Evolutionary conservation across 1,140 invertebrate species (phyloP), one percentile per base, ranked within the genome.

Genomic region (Anastrepha ludens): DNA sequence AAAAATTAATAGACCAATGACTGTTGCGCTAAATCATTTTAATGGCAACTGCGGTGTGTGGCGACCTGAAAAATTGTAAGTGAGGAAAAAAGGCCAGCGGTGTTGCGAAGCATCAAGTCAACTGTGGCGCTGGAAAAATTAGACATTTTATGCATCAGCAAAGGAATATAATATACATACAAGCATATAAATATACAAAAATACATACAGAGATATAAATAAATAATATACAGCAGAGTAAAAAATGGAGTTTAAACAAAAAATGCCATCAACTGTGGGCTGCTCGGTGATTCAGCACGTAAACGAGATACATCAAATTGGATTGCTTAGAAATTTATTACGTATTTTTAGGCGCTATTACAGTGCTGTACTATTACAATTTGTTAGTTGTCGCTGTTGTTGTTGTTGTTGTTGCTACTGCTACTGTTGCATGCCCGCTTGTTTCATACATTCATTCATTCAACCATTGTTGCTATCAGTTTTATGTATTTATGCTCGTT

Each of bases 241-340:
- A n/a, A 67, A 7, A 39, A 5, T 17, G 17, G 44, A 74, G 41
- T 65, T n/a, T 65, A 13, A 13, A 39, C 29, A 78, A 78, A 50
- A 78, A 78, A 20, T 81, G 44, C 74, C 74, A 50, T 81, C 74
- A 81, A 81, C 74, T 81, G 74, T 81, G 7, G 15, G 74, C 74
- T 20, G 47, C 9, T 62, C 86, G 62, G 41, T 85, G 89, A 39
- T 70, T 88, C 78, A 70, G 85, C 85, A 17, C 78, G 90, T 91
- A 89, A 91, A 90, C 91, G 91, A 91, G 90, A 91, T 90, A 90
- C 89, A 91, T 92, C 90, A 91, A 91, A 90, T 90, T 92, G 91
- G 90, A 91, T 91, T 91, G 91, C 91, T 91, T 90, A 88, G 89
- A 91, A 91, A 91, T 91, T 91, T 91, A 91, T 91, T 91, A 90